Base-by-base conservation (phyloP, 1,140 invertebrate species). In the Littorina saxatilis region DNA sequence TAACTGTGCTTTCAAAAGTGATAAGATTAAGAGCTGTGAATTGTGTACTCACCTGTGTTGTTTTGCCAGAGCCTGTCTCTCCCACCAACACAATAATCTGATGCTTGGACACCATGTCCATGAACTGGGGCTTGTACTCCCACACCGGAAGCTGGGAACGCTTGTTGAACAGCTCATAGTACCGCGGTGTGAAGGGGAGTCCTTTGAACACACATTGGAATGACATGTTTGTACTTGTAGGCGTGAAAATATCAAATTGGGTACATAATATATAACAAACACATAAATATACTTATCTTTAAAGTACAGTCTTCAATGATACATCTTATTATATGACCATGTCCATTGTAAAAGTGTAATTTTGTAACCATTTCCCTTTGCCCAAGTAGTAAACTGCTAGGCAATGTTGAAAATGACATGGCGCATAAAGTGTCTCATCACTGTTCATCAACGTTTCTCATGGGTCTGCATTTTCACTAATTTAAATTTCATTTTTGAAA, bases 91-190 rank as follows among this genome's bases (percentile, higher is more conserved):
- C 97, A 63, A 99, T 96, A 39, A 96, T 96, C 89, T 99, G 97
- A 92, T 99, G 96, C 27, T 97, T 96, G 40, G 95, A 95, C 1
- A 99, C 92, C 23, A 98, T 93, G 85, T 98, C 95, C 95, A 99
- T 97, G 91, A 99, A 99, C 90, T 99, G 98, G 5, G 96, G 95
- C 87, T 97, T 95, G 92, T 99, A 99, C 90, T 99, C 99, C 94
- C 99, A 99, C 0, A 99, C 99, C 0, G 99, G 99, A 29, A 99
- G 93, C 9, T 95, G 95, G 50, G 97, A 96, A 68, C 99, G 94
- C 89, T 99, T 99, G 82, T 96, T 95, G 82, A 96, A 90, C 50
- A 94, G 88, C 68, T 94, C 91, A 89, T 91, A 92, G 85, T 94
- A 94, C 32, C 91, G 84, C 52, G 91, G 90, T 39, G 91, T 92